Evolutionary conservation across 2,797 vertebrate genomes (phyloP), one percentile per base, ranked within the genome.

Genomic region (Urosaurus nigricauda): DNA sequence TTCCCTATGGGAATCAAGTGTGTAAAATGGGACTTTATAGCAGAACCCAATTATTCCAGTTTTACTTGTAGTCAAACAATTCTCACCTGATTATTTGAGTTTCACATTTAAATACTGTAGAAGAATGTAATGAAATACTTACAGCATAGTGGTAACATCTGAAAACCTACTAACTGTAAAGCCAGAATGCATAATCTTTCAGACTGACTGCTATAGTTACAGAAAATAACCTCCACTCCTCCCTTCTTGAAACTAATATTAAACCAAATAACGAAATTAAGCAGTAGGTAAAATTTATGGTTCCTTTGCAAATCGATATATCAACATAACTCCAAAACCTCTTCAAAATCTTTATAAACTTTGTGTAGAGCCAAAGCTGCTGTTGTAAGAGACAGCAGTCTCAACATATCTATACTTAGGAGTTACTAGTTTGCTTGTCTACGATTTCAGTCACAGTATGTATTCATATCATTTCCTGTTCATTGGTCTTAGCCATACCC

Each of bases 131-230:
- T 84, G 84, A 68, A 4, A 17, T 40, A 85, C 87, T 91, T 21
- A n/a, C 85, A 77, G 24, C 77, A 9, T 53, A 53, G 84, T 93
- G 82, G 74, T 93, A 84, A 77, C 88, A 88, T 78, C 88, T 83
- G 86, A 89, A 90, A 2, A 8, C 79, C 90, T 88, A 92, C 73
- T 79, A 71, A 79, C 79, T 84, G 73, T 79, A 84, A 90, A 91
- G 83, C 88, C 79, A 90, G 92, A 85, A 92, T 94, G 91, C 85
- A 84, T 93, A 94, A 94, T 86, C 89, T 26, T 47, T 92, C 91
- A 88, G 26, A 74, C 89, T 65, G 17, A 40, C 21, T 32, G 17
- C 24, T 37, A 78, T 32, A 77, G 14, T 68, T 77, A 43, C n/a
- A 29, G n/a, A 24, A 79, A 11, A 88, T 70, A 19, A 40, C 17